Percentiles rank a stretch among this genome's conserved stretches.
phyloP scores from a whole-genome alignment of 2,113 vertebrate species.

The Penelope pileata region DNA sequence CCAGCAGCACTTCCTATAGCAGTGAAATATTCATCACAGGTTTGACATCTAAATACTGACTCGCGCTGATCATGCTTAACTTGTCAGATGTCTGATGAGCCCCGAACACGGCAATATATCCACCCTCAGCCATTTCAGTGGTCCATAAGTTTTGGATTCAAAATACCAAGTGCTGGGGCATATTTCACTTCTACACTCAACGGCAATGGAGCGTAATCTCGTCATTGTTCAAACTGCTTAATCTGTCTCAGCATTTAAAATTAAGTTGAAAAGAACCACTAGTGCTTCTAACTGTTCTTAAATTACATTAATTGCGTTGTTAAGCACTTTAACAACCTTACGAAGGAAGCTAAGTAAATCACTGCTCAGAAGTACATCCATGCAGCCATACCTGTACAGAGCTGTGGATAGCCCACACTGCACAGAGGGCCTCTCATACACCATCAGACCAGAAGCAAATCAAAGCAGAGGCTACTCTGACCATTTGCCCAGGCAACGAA shows the following conservation, averaged over 20 bases:
- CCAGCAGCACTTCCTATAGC: neutral
- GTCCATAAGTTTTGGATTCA: neutral
- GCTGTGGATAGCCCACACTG: accelerated
- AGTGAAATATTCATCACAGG: neutral
- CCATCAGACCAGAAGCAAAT: neutral
- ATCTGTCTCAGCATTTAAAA: slow-evolving; percentile 56
- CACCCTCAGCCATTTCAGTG: neutral
- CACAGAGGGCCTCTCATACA: neutral
- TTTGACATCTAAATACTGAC: neutral
- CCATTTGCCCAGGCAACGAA: neutral
- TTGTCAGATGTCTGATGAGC: neutral
- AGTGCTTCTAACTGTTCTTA: slow-evolving; percentile 59
- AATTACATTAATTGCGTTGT: slow-evolving; percentile 54
- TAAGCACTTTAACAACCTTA: slow-evolving; percentile 59
- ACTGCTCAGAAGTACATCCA: neutral
- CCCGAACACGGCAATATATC: neutral
- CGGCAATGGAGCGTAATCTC: neutral
- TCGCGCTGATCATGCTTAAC: neutral
- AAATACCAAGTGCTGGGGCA: neutral
- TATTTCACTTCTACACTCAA: neutral
- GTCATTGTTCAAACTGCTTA: slow-evolving; percentile 36
- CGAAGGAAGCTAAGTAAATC: slow-evolving; percentile 51
- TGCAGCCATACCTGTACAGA: neutral
- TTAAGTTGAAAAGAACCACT: slow-evolving; percentile 59
- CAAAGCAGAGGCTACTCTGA: neutral